Evolutionary conservation across 2,113 vertebrate genomes (phyloP), one percentile per base, ranked within the genome.

Genomic region (human (Homo sapiens)): DNA sequence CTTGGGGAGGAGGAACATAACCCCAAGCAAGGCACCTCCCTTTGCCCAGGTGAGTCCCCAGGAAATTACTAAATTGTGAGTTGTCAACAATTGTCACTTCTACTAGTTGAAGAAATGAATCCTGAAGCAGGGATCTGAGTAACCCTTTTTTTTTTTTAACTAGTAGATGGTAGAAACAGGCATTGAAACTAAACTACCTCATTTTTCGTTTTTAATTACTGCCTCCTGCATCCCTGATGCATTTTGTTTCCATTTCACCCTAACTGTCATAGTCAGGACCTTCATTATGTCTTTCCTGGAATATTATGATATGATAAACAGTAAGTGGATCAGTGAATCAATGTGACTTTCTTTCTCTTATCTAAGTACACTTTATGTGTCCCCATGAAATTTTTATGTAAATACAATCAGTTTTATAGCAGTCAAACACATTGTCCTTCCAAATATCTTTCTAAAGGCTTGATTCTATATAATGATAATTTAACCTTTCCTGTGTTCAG

Each of bases 401-500:
- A 83, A 92, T 14, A 70, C 7, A 91, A 66, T 50, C 73, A 89
- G 48, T 87, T 88, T 93, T 61, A 84, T 20, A 48, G 4, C 27
- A 83, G 22, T 79, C 84, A 96, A 96, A 83, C 45, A 81, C 17
- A 72, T 72, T 96, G 43, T 81, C 66, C n/a, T 90, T 87, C 38
- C 70, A 87, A 73, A 76, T 95, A 66, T 82, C 52, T 95, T 92
- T 83, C 25, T 90, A 93, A 93, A 92, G 61, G 8, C 70, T 92
- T 89, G 45, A 64, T 76, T 38, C 27, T 92, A 45, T 57, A 45
- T 27, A 7, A 73, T 64, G 59, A 52, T 83, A 94, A 89, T 59
- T 80, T 93, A 92, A 84, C 55, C 27, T 97, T 95, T 97, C 70
- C 32, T 94, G 40, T 52, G 61, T 95, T 94, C 30, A 78, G 45